Base-by-base conservation (phyloP, 1,140 invertebrate species). In the Macrocentrus cingulum region DNA sequence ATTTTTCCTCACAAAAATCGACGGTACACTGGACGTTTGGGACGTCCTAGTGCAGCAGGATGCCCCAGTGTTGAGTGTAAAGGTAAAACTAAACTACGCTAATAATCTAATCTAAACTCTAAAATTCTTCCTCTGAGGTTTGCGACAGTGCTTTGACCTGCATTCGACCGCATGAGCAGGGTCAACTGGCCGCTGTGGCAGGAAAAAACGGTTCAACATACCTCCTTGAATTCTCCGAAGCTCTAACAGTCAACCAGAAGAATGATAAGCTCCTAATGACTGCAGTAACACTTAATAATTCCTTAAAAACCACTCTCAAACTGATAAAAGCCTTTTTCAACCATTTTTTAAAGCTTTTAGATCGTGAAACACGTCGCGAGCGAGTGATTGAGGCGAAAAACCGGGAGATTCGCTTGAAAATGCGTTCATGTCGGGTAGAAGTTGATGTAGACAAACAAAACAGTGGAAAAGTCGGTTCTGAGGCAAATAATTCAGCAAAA, bases 21-120 rank as follows among this genome's bases (percentile, higher is more conserved):
- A 96, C 70, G 95, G 95, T 0, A 89, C 88, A 41, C 72, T 97
- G 29, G 94, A 96, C 61, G 89, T 91, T 9, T 98, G 94, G 94
- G 92, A 94, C 74, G 80, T 96, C 36, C 72, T 96, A 18, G 88
- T 94, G 61, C 88, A 95, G 69, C 91, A 95, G 64, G 89, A 90
- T 71, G 87, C 88, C 53, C 91, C 94, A 0, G 86, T 90, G 20
- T 82, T 95, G 2, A 92, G 87, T 52, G 84, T 94, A 1, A 93
- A 95, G 79, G 87, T 95, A 39, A 52, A 56, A 53, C n/a, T n/a
- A n/a, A n/a, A n/a, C n/a, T n/a, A n/a, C n/a, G n/a, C 8, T 32
- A 34, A 18, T 49, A 34, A 39, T 39, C 13, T 5, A 15, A 39
- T n/a, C 13, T 5, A 5, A 25, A 39, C 34, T 53, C 18, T 49